Percentiles rank a stretch among this genome's conserved stretches.
Conservation (phyloP, 2,888 invertebrate genomes). For the Incurvaria masculella region DNA sequence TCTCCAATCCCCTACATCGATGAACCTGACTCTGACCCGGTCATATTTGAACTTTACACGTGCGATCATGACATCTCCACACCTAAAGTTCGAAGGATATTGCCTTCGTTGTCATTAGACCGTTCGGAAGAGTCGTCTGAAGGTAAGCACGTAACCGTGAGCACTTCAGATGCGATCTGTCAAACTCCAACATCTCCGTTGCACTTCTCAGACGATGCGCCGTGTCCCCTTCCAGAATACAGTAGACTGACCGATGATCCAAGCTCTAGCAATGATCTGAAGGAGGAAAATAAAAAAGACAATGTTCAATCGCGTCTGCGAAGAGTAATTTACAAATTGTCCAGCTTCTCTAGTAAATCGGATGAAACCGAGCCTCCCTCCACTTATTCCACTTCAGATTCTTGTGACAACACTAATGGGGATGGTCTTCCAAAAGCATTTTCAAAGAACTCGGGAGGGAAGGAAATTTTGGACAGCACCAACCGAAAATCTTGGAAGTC, state of each 20-base stretch:
- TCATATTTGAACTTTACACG: slow-evolving; percentile 43
- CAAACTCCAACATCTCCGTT: slow-evolving; percentile 36
- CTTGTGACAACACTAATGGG: slow-evolving; percentile 25
- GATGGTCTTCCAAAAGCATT: slow-evolving; percentile 17
- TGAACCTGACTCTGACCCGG: slow-evolving; percentile 42
- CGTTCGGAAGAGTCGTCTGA: slow-evolving; percentile 24
- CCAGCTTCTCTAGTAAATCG: slow-evolving; percentile 34
- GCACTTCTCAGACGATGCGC: not conserved
- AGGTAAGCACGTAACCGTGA: slow-evolving; percentile 28
- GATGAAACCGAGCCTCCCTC: slow-evolving; percentile 39
- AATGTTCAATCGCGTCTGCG: slow-evolving; percentile 35
- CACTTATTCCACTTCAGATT: slow-evolving; percentile 36
- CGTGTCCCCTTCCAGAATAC: not conserved
- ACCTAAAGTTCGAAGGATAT: slow-evolving; percentile 42
- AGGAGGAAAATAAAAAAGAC: slow-evolving; percentile 27
- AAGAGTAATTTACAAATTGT: slow-evolving; percentile 33
- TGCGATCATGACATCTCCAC: slow-evolving; percentile 30
- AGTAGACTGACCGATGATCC: not conserved
- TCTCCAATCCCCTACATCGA: slow-evolving; percentile 47
- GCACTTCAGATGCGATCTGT: slow-evolving; percentile 31
- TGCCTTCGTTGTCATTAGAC: slow-evolving; percentile 43
- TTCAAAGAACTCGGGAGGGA: slow-evolving; percentile 29
- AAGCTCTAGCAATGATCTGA: slow-evolving; percentile 23
- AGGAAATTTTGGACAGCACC: slow-evolving; percentile 35
- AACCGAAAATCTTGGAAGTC: slow-evolving; percentile 64